Conservation (phyloP, 2,113 vertebrate genomes). For the Orientallactaga bullata region DNA sequence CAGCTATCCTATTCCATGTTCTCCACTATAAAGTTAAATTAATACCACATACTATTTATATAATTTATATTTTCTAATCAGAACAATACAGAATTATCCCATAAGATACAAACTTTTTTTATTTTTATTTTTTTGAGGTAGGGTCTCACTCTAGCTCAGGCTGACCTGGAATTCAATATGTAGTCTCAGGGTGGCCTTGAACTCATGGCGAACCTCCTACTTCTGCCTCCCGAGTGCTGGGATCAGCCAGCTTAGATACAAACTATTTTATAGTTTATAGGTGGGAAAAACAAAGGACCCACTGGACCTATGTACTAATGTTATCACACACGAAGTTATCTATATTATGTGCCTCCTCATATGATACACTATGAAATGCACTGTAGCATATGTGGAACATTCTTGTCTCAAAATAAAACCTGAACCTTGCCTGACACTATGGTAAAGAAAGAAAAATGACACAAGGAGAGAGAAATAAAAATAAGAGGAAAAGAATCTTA, state of each 20-base stretch:
- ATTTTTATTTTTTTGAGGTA: no score
- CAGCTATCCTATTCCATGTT: neutral
- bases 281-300: conserved; percentile 22
- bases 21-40: conserved; percentile 21
- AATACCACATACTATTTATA: neutral
- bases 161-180: no score
- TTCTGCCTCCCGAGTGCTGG: no score
- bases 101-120: neutral
- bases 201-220: no score
- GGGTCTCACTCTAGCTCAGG: no score
- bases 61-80: conserved; percentile 50
- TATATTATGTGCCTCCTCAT: neutral
- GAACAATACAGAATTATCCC: neutral
- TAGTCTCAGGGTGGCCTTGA: no score
- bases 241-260: no score
- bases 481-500: neutral
- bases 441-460: conserved; percentile 27
- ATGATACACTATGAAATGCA: neutral
- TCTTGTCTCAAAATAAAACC: conserved; percentile 17
- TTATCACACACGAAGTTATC: neutral
- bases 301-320: neutral
- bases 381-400: neutral
- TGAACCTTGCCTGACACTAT: neutral
- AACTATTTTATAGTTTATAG: no score
- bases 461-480: neutral